Base-by-base conservation (phyloP, 2,888 invertebrate species). In the Sepioteuthis lessoniana region DNA sequence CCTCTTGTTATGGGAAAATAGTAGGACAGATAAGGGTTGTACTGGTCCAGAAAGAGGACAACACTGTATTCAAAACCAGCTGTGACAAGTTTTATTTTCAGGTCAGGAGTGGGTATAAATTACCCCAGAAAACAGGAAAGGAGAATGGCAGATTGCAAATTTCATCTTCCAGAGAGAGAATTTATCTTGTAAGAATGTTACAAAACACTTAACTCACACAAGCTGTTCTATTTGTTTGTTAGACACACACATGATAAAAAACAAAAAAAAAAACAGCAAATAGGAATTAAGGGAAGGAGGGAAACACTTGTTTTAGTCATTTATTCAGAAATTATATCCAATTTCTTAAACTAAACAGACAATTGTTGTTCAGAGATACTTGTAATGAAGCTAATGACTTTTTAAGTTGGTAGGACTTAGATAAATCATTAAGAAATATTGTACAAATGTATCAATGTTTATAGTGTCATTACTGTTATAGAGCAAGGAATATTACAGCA, bases 331-430 rank as follows among this genome's bases (percentile, higher is more conserved):
- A 76, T 76, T 76, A 76, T 76, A 76, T 76, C 31, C 76, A 76
- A 76, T n/a, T 76, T 76, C 76, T 76, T 76, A 76, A 76, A 76
- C 76, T 76, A 76, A 76, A 76, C 76, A 76, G 76, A 76, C 76
- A 76, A 76, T 76, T 76, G 76, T 76, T 76, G 76, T 76, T 76
- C 76, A 76, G 76, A 76, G n/a, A 76, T 76, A 76, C 76, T 76
- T 76, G 76, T 76, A 76, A 76, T 76, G 76, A 76, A 76, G 76
- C n/a, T 76, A 76, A 76, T 76, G 76, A 76, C 76, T 76, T 76
- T n/a, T 76, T 76, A 76, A 76, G 60, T 76, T 76, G 76, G 76
- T 76, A n/a, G 76, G 76, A 31, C 76, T 76, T 31, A 31, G 31
- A 76, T 76, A 76, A n/a, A 76, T 76, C 76, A 76, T 76, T 76